Base-by-base conservation (phyloP, 53 echinoderm and acorn worm genomes). In the Echinometra lucunter region DNA sequence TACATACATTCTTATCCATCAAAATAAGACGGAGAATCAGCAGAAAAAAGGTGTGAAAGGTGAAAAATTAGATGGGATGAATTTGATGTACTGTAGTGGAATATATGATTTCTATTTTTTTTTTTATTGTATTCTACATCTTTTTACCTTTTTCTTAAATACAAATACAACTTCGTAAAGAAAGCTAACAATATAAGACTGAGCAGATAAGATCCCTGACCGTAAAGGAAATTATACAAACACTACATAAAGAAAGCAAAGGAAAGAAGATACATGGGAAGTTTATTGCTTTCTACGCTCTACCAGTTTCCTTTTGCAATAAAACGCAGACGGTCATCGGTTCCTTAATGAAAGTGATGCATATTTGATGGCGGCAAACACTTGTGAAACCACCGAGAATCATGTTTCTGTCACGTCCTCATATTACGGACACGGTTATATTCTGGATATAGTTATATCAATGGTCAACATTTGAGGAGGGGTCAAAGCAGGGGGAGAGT, bases 361-460 rank as follows among this genome's bases (percentile, higher is more conserved):
- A 78, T 78, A 78, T 78, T 78, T 78, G 78, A 78, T 78, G 78
- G 78, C 42, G 78, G 78, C 78, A 78, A 78, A 78, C 78, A 78
- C 40, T 78, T 12, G 40, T 3, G 78, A 78, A 40, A 42, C 78
- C 78, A 42, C 42, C 7, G 42, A 8, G 42, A 21, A 44, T 78
- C 78, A 44, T 78, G 78, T 78, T 78, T 23, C 42, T 78, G 15
- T 78, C 78, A 78, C 78, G 78, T 78, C 78, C 42, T 78, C 78
- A 13, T 4, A 38, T 78, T 78, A 3, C 40, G 78, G 78, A 78
- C 78, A 78, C 6, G 78, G 42, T 42, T 18, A 78, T 4, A 38
- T 78, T 78, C 17, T 30, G 78, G 78, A 78, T 42, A 78, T 0
- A 42, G 42, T 42, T 18, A 78, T 38, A 19, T 19, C 78, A 78